A percentile compares a stretch with the other conserved stretches of the same genome.
These are phyloP conservation scores for Ophion ventricosus DNA, from an alignment of 2,888 invertebrate species.

Conservation along the genomic window DNA sequence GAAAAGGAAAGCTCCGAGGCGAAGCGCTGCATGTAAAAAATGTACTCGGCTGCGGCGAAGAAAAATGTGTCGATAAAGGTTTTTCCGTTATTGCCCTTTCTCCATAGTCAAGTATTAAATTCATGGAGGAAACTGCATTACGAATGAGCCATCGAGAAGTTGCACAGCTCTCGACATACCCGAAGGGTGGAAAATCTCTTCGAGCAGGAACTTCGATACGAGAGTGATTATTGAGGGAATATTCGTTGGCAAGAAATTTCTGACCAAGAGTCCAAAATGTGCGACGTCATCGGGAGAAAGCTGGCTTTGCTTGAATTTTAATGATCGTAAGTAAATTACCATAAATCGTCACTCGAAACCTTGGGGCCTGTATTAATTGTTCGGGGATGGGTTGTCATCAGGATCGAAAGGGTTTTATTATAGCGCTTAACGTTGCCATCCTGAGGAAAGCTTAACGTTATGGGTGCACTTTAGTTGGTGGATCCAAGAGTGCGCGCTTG, in stretches of 20 bases:
- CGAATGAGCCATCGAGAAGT: not conserved
- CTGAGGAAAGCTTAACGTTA: slow-evolving; percentile 11
- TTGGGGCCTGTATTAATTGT: not conserved
- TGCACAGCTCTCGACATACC: not conserved
- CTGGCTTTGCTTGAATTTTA: not conserved
- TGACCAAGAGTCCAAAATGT: not conserved
- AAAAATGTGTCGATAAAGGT: not conserved
- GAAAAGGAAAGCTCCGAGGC: not conserved
- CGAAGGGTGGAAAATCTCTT: not conserved
- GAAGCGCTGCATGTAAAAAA: not conserved
- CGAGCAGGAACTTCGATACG: not conserved
- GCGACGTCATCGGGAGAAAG: not conserved
- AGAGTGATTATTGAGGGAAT: not conserved
- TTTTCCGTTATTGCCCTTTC: not conserved
- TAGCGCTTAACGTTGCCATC: slow-evolving; percentile 10
- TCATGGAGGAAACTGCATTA: not conserved
- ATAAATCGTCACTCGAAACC: not conserved
- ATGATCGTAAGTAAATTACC: not conserved
- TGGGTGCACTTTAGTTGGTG: slow-evolving; percentile 24
- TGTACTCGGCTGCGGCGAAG: not conserved
- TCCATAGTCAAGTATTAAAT: not conserved
- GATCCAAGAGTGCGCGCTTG: slow-evolving; percentile 19
- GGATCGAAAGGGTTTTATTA: slow-evolving; percentile 16
- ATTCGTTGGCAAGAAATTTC: not conserved
- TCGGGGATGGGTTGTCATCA: not conserved